Percentiles rank a stretch among this genome's conserved stretches.
Conservation (phyloP, 2,888 invertebrate species). For the Cremastinae sp. region DNA sequence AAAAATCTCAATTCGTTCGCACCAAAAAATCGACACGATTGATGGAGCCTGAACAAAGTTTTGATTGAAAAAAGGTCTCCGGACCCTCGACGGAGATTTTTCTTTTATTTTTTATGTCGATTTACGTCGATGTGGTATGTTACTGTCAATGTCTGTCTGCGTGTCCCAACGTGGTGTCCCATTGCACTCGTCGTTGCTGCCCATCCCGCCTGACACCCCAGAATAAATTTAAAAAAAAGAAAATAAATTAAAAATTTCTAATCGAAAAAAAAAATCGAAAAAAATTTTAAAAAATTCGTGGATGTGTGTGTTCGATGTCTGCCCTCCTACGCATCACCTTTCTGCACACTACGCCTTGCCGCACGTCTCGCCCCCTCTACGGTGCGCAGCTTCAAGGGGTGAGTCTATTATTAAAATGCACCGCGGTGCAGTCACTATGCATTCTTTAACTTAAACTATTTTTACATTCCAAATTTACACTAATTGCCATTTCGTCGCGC, state of each 20-base stretch:
- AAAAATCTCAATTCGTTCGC: not conserved
- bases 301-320: conserved; percentile 78
- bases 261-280: conserved; percentile 36
- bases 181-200: conserved; percentile 72
- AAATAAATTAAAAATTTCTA: conserved; percentile 63
- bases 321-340: conserved; percentile 76
- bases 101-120: conserved; percentile 52
- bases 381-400: conserved; percentile 78
- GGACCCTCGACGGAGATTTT: too few species aligned
- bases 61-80: too few species aligned
- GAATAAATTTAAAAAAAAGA: conserved; percentile 56
- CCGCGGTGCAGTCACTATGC: conserved; percentile 56
- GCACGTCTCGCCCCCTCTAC: conserved; percentile 72
- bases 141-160: conserved; percentile 73
- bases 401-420: conserved; percentile 69
- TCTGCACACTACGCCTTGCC: conserved; percentile 77
- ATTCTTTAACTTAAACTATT: conserved; percentile 34
- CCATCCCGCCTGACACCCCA: conserved; percentile 75
- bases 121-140: conserved; percentile 71
- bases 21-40: not conserved
- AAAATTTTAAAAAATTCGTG: conserved; percentile 68
- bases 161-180: conserved; percentile 72
- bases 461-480: not conserved
- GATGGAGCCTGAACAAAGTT: not conserved
- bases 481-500: conserved; percentile 2